These are phyloP conservation scores for Harpalus rufipes DNA, from an alignment of 2,888 invertebrate species.

Conservation along the genomic window DNA sequence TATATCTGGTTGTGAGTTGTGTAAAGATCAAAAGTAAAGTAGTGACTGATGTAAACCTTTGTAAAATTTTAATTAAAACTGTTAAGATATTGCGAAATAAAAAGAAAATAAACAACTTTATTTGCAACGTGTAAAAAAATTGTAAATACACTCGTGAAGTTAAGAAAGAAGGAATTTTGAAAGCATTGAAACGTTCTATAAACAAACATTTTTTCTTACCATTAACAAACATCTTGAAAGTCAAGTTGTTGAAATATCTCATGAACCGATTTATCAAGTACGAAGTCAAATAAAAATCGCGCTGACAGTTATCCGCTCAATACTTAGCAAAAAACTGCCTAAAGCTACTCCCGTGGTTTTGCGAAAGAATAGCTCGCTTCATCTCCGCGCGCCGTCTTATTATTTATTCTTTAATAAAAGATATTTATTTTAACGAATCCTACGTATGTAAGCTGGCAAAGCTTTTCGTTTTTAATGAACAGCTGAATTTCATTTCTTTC, in stretches of 20 bases:
- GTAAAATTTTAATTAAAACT: background rate
- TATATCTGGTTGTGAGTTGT: no score
- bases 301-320: slow-evolving; percentile 45
- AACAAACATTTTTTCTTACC: slow-evolving; percentile 46
- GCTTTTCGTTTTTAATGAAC: slow-evolving; percentile 15
- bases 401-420: slow-evolving; percentile 24
- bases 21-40: no score
- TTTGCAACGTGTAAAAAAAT: background rate
- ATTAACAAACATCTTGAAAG: slow-evolving; percentile 39
- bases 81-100: background rate
- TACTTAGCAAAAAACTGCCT: slow-evolving; percentile 42
- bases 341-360: slow-evolving; percentile 7
- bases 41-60: background rate
- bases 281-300: slow-evolving; percentile 40
- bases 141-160: slow-evolving; percentile 3
- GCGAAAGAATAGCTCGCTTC: background rate
- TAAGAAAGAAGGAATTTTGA: slow-evolving; percentile 2
- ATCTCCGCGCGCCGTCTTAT: slow-evolving; percentile 3
- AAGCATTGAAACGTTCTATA: slow-evolving; percentile 38
- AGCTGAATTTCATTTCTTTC: background rate
- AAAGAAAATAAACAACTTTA: slow-evolving; percentile 5
- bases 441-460: background rate
- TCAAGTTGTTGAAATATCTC: slow-evolving; percentile 46
- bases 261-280: slow-evolving; percentile 44
- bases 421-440: slow-evolving; percentile 34